Evolutionary conservation across 2,797 vertebrate genomes (phyloP).

Genomic region (Argentina silus): DNA sequence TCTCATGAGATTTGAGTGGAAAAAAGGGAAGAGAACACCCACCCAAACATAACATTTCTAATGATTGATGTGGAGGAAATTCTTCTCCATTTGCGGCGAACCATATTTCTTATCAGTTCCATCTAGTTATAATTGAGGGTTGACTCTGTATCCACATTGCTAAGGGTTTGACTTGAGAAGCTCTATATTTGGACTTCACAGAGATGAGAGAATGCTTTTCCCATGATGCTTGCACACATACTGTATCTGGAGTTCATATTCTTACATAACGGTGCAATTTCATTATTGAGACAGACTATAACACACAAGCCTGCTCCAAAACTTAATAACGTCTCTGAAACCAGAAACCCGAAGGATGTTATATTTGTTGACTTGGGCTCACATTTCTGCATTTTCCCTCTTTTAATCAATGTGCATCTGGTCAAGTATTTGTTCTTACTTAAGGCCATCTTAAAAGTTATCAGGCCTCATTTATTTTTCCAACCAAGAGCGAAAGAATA

Average conservation of each 20-base stretch:
- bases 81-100: no score
- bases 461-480: background rate
- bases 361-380: constrained; percentile 31
- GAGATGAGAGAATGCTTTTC: constrained; percentile 28
- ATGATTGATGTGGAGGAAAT: no score
- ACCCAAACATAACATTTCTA: no score
- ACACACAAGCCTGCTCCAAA: constrained; percentile 15
- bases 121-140: no score
- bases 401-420: background rate
- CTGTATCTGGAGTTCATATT: constrained; percentile 28
- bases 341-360: constrained; percentile 24
- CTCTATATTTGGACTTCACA: constrained; percentile 41
- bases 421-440: background rate
- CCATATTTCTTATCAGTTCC: no score
- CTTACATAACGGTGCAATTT: constrained; percentile 40
- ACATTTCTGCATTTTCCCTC: constrained; percentile 21
- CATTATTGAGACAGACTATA: constrained; percentile 19
- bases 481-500: background rate
- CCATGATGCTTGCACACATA: constrained; percentile 32
- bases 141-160: background rate
- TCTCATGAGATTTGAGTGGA: no score
- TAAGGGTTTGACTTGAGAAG: constrained; percentile 15
- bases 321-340: constrained; percentile 33
- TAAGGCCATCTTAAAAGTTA: background rate
- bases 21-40: no score